These are phyloP conservation scores for Clostera curtula DNA, from an alignment of 2,888 invertebrate genomes.

Conservation along the genomic window DNA sequence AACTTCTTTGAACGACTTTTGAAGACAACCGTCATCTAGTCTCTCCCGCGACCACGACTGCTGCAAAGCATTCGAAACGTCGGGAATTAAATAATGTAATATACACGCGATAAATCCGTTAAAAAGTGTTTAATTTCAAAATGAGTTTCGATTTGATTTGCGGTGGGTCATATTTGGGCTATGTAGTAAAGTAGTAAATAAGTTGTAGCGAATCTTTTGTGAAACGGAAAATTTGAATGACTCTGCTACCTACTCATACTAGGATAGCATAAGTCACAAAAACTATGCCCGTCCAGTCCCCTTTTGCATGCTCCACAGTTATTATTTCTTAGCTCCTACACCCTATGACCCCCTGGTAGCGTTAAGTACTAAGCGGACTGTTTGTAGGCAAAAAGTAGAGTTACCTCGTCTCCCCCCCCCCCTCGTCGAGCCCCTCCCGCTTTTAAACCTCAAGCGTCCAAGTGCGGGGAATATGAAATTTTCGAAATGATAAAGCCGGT, in stretches of 20 bases:
- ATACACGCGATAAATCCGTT: too few species aligned
- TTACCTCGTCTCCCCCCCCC: constrained; percentile 20
- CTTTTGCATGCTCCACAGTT: constrained; percentile 59
- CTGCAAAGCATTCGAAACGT: too few species aligned
- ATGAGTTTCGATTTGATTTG: too few species aligned
- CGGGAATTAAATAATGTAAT: too few species aligned
- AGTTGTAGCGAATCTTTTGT: too few species aligned
- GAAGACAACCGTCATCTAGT: too few species aligned
- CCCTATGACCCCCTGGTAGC: constrained; percentile 50
- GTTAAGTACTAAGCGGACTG: constrained; percentile 56
- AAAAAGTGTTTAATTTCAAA: too few species aligned
- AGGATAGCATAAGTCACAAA: constrained; percentile 36
- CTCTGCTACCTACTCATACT: constrained; percentile 26
- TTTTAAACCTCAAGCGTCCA: constrained; percentile 75
- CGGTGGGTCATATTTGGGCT: too few species aligned
- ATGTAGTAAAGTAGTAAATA: too few species aligned
- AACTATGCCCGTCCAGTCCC: constrained; percentile 40
- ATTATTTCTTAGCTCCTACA: constrained; percentile 64
- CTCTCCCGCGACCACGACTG: too few species aligned
- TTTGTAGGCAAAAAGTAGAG: constrained; percentile 64
- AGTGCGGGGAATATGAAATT: constrained; percentile 75
- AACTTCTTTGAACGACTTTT: too few species aligned
- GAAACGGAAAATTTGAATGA: constrained; percentile 14
- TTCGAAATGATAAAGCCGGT: constrained; percentile 75
- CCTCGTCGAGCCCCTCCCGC: constrained; percentile 44